Percentiles rank a stretch among this genome's conserved stretches.
phyloP scores from a whole-genome alignment of 2,888 invertebrate species.

The Gisinianus flammeolus region DNA sequence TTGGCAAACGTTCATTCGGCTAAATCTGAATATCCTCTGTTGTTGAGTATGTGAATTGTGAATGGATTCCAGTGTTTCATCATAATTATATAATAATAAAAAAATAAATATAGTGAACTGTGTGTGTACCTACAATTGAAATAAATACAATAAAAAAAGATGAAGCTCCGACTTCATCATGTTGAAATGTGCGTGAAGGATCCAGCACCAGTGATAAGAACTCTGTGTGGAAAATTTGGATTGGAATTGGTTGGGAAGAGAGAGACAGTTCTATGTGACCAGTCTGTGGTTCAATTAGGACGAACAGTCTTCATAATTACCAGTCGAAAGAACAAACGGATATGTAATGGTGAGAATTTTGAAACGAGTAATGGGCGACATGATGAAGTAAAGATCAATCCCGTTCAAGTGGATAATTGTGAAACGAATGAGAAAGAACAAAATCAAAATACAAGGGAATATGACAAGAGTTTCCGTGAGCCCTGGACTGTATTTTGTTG shows the following conservation, averaged over 20 bases:
- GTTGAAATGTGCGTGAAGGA: constrained; percentile 61
- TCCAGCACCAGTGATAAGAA: constrained; percentile 58
- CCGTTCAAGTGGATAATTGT: not conserved
- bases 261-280: constrained; percentile 57
- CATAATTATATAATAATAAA: no score
- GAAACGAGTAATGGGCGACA: no score
- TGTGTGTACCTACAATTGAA: no score
- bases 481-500: constrained; percentile 58
- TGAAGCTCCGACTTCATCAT: constrained; percentile 60
- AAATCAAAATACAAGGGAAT: not conserved
- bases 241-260: constrained; percentile 55
- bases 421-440: no score
- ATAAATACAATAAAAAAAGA: constrained; percentile 33
- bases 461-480: constrained; percentile 38
- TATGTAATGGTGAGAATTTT: not conserved
- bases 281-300: constrained; percentile 60
- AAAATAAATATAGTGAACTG: no score
- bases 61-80: no score
- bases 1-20: no score
- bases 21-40: no score
- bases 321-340: constrained; percentile 41
- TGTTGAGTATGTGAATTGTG: no score
- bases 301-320: constrained; percentile 60
- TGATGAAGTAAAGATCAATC: no score
- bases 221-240: constrained; percentile 59